phyloP scores from a whole-genome alignment of 2,888 invertebrate species.

The Phalera bucephala region DNA sequence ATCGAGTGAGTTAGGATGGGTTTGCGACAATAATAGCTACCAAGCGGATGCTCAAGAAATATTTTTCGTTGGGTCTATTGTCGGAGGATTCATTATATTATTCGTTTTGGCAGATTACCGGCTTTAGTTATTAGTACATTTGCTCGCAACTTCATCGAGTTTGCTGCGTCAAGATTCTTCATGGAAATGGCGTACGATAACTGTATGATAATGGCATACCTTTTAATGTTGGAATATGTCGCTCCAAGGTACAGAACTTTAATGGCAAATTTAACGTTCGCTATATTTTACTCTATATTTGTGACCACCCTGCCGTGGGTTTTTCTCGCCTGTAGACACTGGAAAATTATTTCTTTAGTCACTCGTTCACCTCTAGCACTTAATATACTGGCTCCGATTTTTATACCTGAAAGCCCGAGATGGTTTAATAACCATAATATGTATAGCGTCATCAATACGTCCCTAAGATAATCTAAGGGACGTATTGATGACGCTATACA shows the following conservation, averaged over 20 bases:
- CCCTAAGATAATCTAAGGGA: slow-evolving; percentile 56
- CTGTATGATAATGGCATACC: slow-evolving; percentile 57
- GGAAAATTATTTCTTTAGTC: slow-evolving; percentile 54
- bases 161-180: slow-evolving; percentile 49
- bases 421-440: too few relatives aligned
- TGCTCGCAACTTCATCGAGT: slow-evolving; percentile 44
- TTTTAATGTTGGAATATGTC: slow-evolving; percentile 55
- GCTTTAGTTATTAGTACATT: slow-evolving; percentile 48
- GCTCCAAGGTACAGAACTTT: slow-evolving; percentile 58
- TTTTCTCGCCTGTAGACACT: slow-evolving; percentile 51
- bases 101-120: slow-evolving; percentile 55
- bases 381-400: slow-evolving; percentile 46
- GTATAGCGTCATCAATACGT: too few relatives aligned
- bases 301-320: slow-evolving; percentile 52
- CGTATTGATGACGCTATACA: slow-evolving; percentile 51
- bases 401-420: slow-evolving; percentile 58
- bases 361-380: slow-evolving; percentile 52
- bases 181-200: slow-evolving; percentile 61
- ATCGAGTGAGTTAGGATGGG: slow-evolving; percentile 59
- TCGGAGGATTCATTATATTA: slow-evolving; percentile 54
- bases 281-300: slow-evolving; percentile 48
- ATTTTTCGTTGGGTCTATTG: slow-evolving; percentile 54
- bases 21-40: slow-evolving; percentile 56
- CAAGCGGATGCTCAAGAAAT: slow-evolving; percentile 60
- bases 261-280: slow-evolving; percentile 51